Conservation (phyloP, 2,113 vertebrate species). For the rabbit (Oryctolagus cuniculus) region mOryCun1.1 NC_091432.1:18602501-18603000, state of each 20-base stretch:
- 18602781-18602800: neutral
- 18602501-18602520: no score
- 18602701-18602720: neutral
- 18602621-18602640: no score
- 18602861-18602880: no score
- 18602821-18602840: neutral
- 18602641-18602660: no score
- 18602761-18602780: neutral
- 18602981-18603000: neutral
- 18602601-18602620: no score
- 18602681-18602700: no score
- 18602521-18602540: no score
- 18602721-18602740: neutral
- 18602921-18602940: neutral
- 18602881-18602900: fast-evolving
- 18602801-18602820: neutral
- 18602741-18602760: neutral
- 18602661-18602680: no score
- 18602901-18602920: fast-evolving
- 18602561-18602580: no score
- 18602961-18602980: neutral
- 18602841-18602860: neutral
- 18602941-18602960: neutral
- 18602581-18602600: no score
- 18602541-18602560: no score